Evolutionary conservation across 1,140 invertebrate genomes (phyloP).

Genomic region (Pogonomyrmex californicus): DNA sequence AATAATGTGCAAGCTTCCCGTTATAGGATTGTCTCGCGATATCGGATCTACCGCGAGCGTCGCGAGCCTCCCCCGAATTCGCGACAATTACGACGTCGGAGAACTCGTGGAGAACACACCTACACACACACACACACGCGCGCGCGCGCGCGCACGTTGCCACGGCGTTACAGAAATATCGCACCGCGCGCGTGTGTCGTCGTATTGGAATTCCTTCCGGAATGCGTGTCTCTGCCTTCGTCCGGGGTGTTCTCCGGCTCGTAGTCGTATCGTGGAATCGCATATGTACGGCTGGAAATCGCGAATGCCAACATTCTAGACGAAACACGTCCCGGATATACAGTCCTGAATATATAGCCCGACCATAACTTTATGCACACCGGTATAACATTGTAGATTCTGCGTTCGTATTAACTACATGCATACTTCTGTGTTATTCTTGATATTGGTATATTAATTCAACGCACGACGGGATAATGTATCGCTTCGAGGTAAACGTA

Average conservation of each 20-base stretch:
- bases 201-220: slow-evolving; percentile 53
- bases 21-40: slow-evolving; percentile 27
- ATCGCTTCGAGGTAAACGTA: no score
- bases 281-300: slow-evolving; percentile 20
- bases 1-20: neutral
- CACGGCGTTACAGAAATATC: slow-evolving; percentile 33
- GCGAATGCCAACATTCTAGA: slow-evolving; percentile 41
- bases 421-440: neutral
- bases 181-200: slow-evolving; percentile 2
- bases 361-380: neutral
- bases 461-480: neutral
- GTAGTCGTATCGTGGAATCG: slow-evolving; percentile 28
- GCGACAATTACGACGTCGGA: slow-evolving; percentile 32
- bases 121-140: no score
- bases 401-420: neutral
- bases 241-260: neutral
- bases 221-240: slow-evolving; percentile 24
- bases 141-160: neutral
- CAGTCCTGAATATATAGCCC: neutral
- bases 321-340: slow-evolving; percentile 27
- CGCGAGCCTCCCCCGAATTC: slow-evolving; percentile 32
- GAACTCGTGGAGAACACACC: neutral
- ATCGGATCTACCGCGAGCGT: neutral
- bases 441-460: slow-evolving; percentile 21
- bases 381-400: neutral